Evolutionary conservation across 1,140 invertebrate genomes (phyloP).

Genomic region (Pogonognathellus flavescens): DNA sequence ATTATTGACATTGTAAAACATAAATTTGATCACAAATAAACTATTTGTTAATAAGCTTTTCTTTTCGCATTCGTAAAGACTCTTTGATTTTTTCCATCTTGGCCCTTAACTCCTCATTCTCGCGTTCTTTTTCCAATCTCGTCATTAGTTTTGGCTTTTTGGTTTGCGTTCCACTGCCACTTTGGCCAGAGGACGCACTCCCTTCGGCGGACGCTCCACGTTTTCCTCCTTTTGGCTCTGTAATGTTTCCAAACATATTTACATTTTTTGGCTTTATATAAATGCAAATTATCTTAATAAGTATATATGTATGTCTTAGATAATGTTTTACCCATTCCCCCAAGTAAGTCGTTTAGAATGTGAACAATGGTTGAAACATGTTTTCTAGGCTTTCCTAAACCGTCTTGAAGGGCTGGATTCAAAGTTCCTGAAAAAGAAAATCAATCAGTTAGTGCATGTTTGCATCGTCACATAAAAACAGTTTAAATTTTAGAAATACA

Average conservation of each 20-base stretch:
- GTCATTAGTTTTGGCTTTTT: constrained; percentile 54
- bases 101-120: constrained; percentile 60
- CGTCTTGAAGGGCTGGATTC: constrained; percentile 93
- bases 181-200: constrained; percentile 13
- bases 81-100: constrained; percentile 62
- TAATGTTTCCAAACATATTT: too few relatives aligned
- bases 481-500: neutral
- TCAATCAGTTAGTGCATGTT: neutral
- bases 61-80: constrained; percentile 57
- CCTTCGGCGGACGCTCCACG: constrained; percentile 13
- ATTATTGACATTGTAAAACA: constrained; percentile 41
- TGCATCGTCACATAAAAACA: neutral
- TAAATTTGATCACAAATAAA: constrained; percentile 45
- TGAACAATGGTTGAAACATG: constrained; percentile 96
- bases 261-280: too few relatives aligned
- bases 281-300: neutral
- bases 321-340: constrained; percentile 49
- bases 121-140: constrained; percentile 50
- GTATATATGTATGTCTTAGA: neutral
- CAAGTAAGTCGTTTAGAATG: constrained; percentile 91
- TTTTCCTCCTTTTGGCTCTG: constrained; percentile 40
- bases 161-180: constrained; percentile 37
- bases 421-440: constrained; percentile 79
- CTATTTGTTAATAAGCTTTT: constrained; percentile 60
- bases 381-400: constrained; percentile 87